Percentiles rank a stretch among this genome's conserved stretches.
phyloP scores from a whole-genome alignment of 2,888 invertebrate species.

The Linnaemya tessellans region DNA sequence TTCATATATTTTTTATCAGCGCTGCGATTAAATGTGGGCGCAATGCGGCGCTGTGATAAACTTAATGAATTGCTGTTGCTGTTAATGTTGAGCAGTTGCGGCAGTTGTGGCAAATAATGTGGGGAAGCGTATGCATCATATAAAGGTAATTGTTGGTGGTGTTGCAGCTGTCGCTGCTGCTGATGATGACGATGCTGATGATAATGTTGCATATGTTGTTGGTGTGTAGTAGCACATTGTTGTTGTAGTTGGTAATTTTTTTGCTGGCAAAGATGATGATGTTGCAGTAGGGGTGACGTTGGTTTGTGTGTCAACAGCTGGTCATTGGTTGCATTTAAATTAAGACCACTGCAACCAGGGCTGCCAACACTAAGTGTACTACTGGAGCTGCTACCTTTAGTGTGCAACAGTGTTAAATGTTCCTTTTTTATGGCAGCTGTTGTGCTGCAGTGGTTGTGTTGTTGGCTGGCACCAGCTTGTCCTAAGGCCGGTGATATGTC shows the following conservation, averaged over 20 bases:
- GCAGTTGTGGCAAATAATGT: conserved; percentile 71
- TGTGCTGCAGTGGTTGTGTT: conserved; percentile 3
- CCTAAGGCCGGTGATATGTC: background rate
- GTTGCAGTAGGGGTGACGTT: conserved; percentile 48
- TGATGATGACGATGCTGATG: conserved; percentile 67
- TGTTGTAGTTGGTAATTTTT: conserved; percentile 66
- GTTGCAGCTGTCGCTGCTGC: conserved; percentile 67
- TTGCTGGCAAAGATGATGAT: conserved; percentile 63
- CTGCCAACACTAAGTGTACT: conserved; percentile 42
- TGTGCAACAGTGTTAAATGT: conserved; percentile 37
- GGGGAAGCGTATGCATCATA: conserved; percentile 62
- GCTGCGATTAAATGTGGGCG: conserved; percentile 58
- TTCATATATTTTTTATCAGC: conserved; percentile 66
- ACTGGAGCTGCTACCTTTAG: conserved; percentile 51
- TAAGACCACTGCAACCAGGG: conserved; percentile 48
- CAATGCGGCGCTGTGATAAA: conserved; percentile 56
- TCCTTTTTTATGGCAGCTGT: conserved; percentile 27
- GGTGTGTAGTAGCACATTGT: conserved; percentile 13
- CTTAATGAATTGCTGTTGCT: conserved; percentile 58
- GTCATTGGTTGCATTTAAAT: conserved; percentile 56
- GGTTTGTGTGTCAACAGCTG: conserved; percentile 44
- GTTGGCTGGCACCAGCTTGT: background rate
- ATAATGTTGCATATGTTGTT: conserved; percentile 62
- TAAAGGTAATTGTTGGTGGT: conserved; percentile 67
- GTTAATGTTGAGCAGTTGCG: conserved; percentile 46